A percentile compares a stretch with the other conserved stretches of the same genome.
These are phyloP conservation scores for Octodonta nipae DNA, from an alignment of 2,888 invertebrate genomes.

Conservation along the genomic window DNA sequence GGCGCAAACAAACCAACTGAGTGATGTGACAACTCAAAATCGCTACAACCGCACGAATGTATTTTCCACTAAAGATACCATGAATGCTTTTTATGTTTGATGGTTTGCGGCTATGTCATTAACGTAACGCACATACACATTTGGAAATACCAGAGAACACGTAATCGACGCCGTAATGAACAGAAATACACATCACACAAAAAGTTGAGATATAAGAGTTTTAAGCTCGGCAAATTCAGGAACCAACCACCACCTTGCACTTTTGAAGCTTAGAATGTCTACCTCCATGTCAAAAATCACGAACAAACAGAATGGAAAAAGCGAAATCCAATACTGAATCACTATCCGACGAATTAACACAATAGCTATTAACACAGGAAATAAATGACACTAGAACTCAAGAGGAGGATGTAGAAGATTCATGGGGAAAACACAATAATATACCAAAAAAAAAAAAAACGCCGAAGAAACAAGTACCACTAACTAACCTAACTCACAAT, in stretches of 20 bases:
- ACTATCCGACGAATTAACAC: conserved; percentile 1
- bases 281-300: not conserved
- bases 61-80: too few species aligned
- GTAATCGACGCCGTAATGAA: not conserved
- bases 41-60: too few species aligned
- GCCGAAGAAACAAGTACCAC: not conserved
- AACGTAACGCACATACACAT: too few species aligned
- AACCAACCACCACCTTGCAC: not conserved
- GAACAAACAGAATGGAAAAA: not conserved
- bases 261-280: not conserved
- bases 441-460: not conserved
- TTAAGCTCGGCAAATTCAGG: conserved; percentile 1
- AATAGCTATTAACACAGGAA: conserved; percentile 1
- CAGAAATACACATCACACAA: not conserved
- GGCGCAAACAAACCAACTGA: too few species aligned
- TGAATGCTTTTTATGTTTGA: too few species aligned
- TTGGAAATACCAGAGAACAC: conserved; percentile 1
- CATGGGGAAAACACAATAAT: not conserved
- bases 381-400: not conserved
- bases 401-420: not conserved
- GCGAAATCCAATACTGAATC: not conserved
- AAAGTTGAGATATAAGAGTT: not conserved
- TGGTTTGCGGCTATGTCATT: too few species aligned
- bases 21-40: too few species aligned
- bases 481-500: too few species aligned